Conservation (phyloP, 2,113 vertebrate genomes). For the Pyrgilauda ruficollis region DNA sequence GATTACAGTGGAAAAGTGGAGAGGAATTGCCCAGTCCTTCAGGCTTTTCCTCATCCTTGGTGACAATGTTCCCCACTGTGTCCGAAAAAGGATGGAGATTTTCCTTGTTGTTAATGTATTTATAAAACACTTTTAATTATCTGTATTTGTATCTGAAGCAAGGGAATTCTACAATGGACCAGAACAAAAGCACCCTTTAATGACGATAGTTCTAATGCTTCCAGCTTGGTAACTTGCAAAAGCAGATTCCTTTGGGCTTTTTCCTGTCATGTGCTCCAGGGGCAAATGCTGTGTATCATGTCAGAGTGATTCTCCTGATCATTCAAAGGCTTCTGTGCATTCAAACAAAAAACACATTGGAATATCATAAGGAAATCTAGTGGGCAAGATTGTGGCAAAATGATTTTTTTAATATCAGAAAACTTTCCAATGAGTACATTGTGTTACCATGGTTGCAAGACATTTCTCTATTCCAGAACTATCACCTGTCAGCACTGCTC, state of each 20-base stretch:
- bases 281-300: not conserved
- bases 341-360: not conserved
- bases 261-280: not conserved
- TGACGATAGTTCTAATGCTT: not conserved
- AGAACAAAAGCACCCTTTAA: not conserved
- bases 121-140: not conserved
- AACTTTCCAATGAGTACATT: slow-evolving; percentile 24
- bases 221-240: not conserved
- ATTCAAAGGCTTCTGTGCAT: not conserved
- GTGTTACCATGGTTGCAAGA: slow-evolving; percentile 59
- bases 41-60: not conserved
- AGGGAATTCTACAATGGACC: not conserved
- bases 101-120: not conserved
- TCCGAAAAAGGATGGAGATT: not conserved
- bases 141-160: not conserved
- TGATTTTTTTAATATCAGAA: slow-evolving; percentile 17
- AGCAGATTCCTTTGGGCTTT: not conserved
- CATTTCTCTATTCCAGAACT: slow-evolving; percentile 32
- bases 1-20: not conserved
- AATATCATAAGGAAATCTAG: not conserved
- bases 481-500: not conserved
- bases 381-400: not conserved
- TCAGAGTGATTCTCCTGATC: not conserved
- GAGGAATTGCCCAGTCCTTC: not conserved
- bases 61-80: not conserved